A percentile compares a stretch with the other conserved stretches of the same genome.
Evolutionary conservation across 2,113 vertebrate genomes (phyloP).

Genomic region (Panurus biarmicus): DNA sequence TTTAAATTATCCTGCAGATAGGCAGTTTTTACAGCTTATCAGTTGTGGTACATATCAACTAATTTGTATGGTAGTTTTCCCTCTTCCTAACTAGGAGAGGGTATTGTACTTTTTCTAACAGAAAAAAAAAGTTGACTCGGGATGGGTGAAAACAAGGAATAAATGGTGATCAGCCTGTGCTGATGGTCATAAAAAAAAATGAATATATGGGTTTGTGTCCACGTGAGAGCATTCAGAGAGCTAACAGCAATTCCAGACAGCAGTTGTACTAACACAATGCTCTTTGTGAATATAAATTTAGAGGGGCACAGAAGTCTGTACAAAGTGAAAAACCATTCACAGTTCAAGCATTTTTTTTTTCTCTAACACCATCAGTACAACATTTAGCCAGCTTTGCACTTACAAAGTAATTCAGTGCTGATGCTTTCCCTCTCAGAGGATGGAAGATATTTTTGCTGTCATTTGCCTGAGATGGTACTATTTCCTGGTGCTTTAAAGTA

Average conservation of each 20-base stretch:
- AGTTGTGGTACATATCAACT: not conserved
- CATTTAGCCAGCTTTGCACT: conserved; percentile 20
- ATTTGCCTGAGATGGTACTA: not conserved
- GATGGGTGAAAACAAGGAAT: not conserved
- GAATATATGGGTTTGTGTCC: not conserved
- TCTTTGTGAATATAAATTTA: not conserved
- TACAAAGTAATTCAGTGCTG: not conserved
- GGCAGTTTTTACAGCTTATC: not conserved
- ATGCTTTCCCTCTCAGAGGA: not conserved
- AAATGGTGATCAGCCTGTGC: not conserved
- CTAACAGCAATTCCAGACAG: not conserved
- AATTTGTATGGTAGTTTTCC: not conserved
- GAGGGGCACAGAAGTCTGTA: not conserved
- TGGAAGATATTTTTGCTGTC: conserved; percentile 20
- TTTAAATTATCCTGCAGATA: not conserved
- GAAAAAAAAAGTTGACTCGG: not conserved
- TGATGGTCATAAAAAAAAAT: not conserved
- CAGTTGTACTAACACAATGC: not conserved
- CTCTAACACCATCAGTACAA: not conserved
- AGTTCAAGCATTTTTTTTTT: not conserved
- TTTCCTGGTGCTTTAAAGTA: conserved; percentile 41
- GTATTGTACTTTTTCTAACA: not conserved
- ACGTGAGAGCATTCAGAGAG: not conserved
- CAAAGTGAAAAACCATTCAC: not conserved
- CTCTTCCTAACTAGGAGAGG: not conserved